Conservation (phyloP, 2,113 vertebrate genomes). For the Eublepharis macularius region DNA sequence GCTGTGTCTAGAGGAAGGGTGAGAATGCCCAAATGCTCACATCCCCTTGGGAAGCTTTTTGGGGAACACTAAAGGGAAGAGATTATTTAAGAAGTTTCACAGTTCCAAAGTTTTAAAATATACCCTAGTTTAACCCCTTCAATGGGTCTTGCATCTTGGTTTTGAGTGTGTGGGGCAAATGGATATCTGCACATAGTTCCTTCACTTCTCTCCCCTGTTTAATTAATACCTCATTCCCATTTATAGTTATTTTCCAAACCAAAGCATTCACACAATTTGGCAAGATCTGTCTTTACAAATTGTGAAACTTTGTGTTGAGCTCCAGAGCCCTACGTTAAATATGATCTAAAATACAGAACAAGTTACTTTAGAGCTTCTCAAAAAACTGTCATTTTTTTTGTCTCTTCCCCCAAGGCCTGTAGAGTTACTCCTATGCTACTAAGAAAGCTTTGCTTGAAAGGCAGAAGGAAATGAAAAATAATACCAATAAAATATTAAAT, state of each 20-base stretch:
- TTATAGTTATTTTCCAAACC: background rate
- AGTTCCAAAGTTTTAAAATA: too few species aligned
- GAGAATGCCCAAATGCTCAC: too few species aligned
- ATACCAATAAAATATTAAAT: background rate
- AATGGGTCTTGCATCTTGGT: too few species aligned
- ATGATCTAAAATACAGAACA: background rate
- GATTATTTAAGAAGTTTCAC: too few species aligned
- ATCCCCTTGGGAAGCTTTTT: too few species aligned
- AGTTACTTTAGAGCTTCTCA: background rate
- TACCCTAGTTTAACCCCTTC: too few species aligned
- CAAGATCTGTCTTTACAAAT: background rate
- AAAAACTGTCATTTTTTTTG: background rate
- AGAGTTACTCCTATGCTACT: background rate
- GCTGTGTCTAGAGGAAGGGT: too few species aligned
- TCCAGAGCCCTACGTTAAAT: background rate
- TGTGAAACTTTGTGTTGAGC: background rate
- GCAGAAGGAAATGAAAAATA: background rate
- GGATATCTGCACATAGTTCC: background rate
- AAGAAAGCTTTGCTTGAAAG: background rate
- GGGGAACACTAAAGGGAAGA: too few species aligned
- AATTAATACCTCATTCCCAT: background rate
- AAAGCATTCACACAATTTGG: background rate
- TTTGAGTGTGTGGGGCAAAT: background rate
- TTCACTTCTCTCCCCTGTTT: background rate
- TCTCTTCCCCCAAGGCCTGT: background rate